Evolutionary conservation across 2,113 vertebrate species (phyloP), one percentile per base, ranked within the genome.

Genomic region (Prunella fulvescens): DNA sequence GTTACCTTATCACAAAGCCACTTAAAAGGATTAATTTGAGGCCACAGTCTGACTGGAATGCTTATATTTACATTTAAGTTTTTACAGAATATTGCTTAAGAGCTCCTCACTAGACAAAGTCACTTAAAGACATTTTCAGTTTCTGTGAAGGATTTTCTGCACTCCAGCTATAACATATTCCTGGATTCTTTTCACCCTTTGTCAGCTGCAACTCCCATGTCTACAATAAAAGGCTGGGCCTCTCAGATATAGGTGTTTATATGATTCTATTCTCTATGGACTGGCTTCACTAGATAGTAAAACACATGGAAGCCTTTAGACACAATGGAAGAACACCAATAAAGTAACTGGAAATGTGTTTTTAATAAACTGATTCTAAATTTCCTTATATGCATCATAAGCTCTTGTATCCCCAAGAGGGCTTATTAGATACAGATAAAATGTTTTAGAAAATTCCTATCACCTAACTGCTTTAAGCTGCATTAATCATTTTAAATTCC

Each of bases 401-500:
- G 81, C 54, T 81, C 88, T 86, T 93, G 44, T 93, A 96, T 96
- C 53, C 95, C 97, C 92, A 89, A 60, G 81, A 97, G 91, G 37
- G 58, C 92, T 97, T 97, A 95, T 95, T 97, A 97, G 82, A 96
- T 92, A 86, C 84, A 92, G 93, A 95, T 92, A 97, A 90, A 81
- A 90, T 92, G 72, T 95, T 96, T 97, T 77, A 96, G 82, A 97
- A 97, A 97, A 95, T 91, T 89, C 64, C 51, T 61, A 76, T 95
- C 79, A 85, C 77, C 80, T 95, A 97, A 96, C 88, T 96, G 91
- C 89, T 95, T 92, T 85, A 96, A 95, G 67, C 93, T 96, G 54
- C 62, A 92, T 95, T 97, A 98, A 97, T 96, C 94, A 97, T 92
- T 95, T 97, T 96, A 97, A 96, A 96, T 84, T 96, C 91, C 70